These are phyloP conservation scores for Dasypolia templi DNA, from an alignment of 2,888 invertebrate genomes.

Conservation along the genomic window DNA sequence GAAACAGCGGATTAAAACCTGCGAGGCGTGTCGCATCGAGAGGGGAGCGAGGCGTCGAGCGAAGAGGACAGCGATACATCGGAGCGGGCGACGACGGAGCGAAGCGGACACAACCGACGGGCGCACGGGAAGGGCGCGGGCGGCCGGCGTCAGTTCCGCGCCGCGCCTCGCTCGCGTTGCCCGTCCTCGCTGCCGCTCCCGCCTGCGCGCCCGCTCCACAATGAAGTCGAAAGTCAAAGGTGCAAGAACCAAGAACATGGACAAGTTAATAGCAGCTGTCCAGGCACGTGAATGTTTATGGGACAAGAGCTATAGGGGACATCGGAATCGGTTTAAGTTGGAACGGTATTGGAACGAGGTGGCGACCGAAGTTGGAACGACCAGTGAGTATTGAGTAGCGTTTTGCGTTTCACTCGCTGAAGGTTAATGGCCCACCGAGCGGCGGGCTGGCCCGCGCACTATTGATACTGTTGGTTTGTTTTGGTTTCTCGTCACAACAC, in stretches of 20 bases:
- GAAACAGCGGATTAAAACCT: conserved; percentile 64
- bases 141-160: conserved; percentile 75
- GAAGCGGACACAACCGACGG: conserved; percentile 69
- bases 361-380: conserved; percentile 85
- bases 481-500: conserved; percentile 41
- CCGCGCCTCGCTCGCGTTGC: conserved; percentile 76
- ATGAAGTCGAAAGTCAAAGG: conserved; percentile 83
- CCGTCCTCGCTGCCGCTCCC: conserved; percentile 70
- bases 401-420: conserved; percentile 66
- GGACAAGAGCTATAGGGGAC: conserved; percentile 87
- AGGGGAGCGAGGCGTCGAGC: conserved; percentile 83
- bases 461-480: conserved; percentile 57
- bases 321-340: conserved; percentile 86
- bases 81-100: conserved; percentile 77
- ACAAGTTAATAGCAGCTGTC: conserved; percentile 87
- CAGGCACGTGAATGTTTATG: conserved; percentile 87
- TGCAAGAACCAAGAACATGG: conserved; percentile 85
- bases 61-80: conserved; percentile 75
- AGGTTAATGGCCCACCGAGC: conserved; percentile 74
- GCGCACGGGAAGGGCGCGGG: conserved; percentile 65
- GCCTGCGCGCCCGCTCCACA: conserved; percentile 81
- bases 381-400: conserved; percentile 89
- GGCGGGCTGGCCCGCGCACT: conserved; percentile 48
- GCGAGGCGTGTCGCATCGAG: conserved; percentile 75
- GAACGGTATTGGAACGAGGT: conserved; percentile 89